Evolutionary conservation across 2,888 invertebrate species (phyloP).

Genomic region (Epistrophe grossulariae): DNA sequence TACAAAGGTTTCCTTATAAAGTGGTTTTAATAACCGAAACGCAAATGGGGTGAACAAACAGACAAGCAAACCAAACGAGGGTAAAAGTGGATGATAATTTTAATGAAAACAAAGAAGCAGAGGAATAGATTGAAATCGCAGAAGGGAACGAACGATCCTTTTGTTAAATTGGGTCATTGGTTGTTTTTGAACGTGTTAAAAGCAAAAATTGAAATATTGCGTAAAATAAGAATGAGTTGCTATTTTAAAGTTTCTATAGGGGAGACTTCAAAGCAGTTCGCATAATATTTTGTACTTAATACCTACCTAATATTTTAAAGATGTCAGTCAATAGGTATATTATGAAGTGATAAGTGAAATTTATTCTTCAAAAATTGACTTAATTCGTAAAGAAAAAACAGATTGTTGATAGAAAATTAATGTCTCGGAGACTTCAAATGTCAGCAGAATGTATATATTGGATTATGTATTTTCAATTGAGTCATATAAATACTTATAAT

Average conservation of each 20-base stretch:
- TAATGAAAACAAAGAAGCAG: constrained; percentile 25
- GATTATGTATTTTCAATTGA: too few relatives aligned
- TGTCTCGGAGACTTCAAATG: too few relatives aligned
- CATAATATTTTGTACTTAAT: too few relatives aligned
- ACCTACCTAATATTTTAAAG: too few relatives aligned
- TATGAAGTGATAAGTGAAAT: too few relatives aligned
- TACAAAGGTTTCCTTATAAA: constrained; percentile 48
- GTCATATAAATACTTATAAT: too few relatives aligned
- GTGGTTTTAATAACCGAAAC: constrained; percentile 55
- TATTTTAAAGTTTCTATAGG: constrained; percentile 4
- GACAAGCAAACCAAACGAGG: constrained; percentile 14
- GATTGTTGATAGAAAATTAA: too few relatives aligned
- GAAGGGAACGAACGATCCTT: constrained; percentile 4
- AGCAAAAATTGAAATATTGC: constrained; percentile 28
- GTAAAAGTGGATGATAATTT: constrained; percentile 37
- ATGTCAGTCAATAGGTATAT: too few relatives aligned
- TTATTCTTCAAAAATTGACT: too few relatives aligned
- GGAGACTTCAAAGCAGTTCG: neutral
- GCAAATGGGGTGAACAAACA: constrained; percentile 63
- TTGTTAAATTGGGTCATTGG: constrained; percentile 27
- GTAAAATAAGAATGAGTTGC: constrained; percentile 24
- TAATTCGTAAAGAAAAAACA: too few relatives aligned
- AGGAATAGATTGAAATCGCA: constrained; percentile 36
- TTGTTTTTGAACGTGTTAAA: constrained; percentile 47
- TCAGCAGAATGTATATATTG: too few relatives aligned